Percentiles rank a stretch among this genome's conserved stretches.
Conservation (phyloP, 2,888 invertebrate genomes). For the Thalpophila matura region DNA sequence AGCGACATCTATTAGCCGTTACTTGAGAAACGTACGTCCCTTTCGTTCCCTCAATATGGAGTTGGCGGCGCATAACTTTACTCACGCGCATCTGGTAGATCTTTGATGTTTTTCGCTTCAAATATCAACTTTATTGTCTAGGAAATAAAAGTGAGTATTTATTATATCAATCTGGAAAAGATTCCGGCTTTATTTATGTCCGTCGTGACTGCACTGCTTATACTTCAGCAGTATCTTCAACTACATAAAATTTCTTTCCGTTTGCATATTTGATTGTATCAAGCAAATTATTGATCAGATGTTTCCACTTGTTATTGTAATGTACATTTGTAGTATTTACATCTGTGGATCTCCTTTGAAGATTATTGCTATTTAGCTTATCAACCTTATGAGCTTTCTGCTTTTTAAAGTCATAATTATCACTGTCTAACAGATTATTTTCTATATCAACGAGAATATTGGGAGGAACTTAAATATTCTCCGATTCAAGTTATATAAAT, state of each 20-base stretch:
- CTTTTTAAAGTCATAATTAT: not conserved
- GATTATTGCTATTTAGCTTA: not conserved
- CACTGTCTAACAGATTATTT: not conserved
- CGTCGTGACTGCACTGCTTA: conserved; percentile 84
- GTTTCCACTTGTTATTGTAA: conserved; percentile 27
- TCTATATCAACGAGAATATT: not conserved
- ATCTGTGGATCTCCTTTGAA: no score
- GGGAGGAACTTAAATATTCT: not conserved
- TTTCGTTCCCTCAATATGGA: conserved; percentile 54
- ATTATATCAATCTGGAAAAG: conserved; percentile 65
- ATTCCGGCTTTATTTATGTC: conserved; percentile 86
- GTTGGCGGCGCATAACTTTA: conserved; percentile 68
- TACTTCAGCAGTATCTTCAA: conserved; percentile 59
- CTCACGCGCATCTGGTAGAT: conserved; percentile 80
- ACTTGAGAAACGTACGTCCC: conserved; percentile 67
- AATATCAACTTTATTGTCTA: conserved; percentile 64
- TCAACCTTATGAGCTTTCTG: not conserved
- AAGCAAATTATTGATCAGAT: conserved; percentile 53
- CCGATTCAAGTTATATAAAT: not conserved
- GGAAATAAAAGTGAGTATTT: conserved; percentile 63
- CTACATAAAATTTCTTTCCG: conserved; percentile 53
- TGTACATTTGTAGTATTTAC: not conserved
- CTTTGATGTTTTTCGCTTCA: conserved; percentile 49
- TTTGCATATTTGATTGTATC: conserved; percentile 62
- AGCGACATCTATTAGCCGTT: conserved; percentile 70